phyloP scores from a whole-genome alignment of 2,888 invertebrate genomes.

The Caenorhabditis sulstoni region DNA sequence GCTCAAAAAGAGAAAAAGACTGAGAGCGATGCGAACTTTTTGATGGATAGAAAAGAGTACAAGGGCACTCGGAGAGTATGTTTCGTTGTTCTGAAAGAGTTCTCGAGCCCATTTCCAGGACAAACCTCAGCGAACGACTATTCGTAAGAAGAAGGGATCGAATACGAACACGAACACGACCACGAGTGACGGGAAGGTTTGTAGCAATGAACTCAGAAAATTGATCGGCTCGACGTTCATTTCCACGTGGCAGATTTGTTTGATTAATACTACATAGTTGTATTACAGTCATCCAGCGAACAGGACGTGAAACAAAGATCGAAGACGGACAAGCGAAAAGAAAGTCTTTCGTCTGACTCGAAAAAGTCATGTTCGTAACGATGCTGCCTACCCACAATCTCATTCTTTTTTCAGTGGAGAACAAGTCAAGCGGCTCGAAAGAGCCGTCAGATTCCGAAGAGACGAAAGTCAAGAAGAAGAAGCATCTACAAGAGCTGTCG shows the following conservation, averaged over 20 bases:
- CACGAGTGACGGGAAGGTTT: too few species aligned
- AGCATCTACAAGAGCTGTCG: not conserved
- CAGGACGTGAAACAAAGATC: constrained; percentile 17
- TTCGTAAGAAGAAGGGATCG: constrained; percentile 29
- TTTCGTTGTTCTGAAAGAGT: not conserved
- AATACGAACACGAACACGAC: not conserved
- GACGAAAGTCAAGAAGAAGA: constrained; percentile 9
- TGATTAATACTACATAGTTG: not conserved
- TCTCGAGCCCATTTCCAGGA: constrained; percentile 2
- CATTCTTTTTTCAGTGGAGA: constrained; percentile 24
- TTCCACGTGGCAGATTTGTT: too few species aligned
- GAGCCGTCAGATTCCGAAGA: constrained; percentile 12
- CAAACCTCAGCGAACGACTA: constrained; percentile 9
- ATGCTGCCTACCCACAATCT: too few species aligned
- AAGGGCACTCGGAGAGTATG: too few species aligned
- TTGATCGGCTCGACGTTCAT: constrained; percentile 21
- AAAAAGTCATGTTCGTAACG: not conserved
- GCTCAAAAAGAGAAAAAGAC: too few species aligned
- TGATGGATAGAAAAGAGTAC: too few species aligned
- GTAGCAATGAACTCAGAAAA: constrained; percentile 1
- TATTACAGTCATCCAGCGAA: constrained; percentile 26
- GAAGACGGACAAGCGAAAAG: constrained; percentile 18
- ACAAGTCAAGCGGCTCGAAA: constrained; percentile 21
- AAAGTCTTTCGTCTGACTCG: constrained; percentile 10
- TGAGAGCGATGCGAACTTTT: too few species aligned